A percentile compares a stretch with the other conserved stretches of the same genome.
phyloP scores from a whole-genome alignment of 2,113 vertebrate species.

The Gila orcuttii region DNA sequence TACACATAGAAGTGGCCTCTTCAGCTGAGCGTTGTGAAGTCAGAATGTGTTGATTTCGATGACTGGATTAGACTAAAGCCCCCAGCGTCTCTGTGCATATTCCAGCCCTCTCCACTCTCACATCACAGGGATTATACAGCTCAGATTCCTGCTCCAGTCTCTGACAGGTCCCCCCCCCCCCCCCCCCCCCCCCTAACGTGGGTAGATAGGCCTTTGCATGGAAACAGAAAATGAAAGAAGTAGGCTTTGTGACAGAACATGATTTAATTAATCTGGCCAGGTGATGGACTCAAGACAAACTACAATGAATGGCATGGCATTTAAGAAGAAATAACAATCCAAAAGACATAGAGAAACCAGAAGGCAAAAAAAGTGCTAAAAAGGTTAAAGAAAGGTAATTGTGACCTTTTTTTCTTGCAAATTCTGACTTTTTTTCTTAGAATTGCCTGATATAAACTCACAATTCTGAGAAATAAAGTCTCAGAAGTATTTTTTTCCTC shows the following conservation, averaged over 20 bases:
- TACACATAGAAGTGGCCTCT: background rate
- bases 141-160: constrained; percentile 33
- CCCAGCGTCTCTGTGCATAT: constrained; percentile 27
- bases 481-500: too few relatives aligned
- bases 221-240: constrained; percentile 34
- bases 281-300: background rate
- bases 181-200: too few relatives aligned
- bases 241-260: background rate
- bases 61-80: constrained; percentile 46
- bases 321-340: background rate
- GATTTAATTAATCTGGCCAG: background rate
- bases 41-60: constrained; percentile 14
- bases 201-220: constrained; percentile 28
- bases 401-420: too few relatives aligned
- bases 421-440: too few relatives aligned
- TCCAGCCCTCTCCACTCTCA: constrained; percentile 37
- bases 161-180: constrained; percentile 34
- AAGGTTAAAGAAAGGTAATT: too few relatives aligned
- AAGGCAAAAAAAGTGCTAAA: too few relatives aligned
- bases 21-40: constrained; percentile 29
- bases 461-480: too few relatives aligned
- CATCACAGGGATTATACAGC: constrained; percentile 38
- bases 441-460: too few relatives aligned
- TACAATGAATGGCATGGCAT: background rate
- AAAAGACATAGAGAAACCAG: background rate